A percentile compares a stretch with the other conserved stretches of the same genome.
Conservation (phyloP, 2,113 vertebrate genomes). For the Chloroceryle aenea region DNA sequence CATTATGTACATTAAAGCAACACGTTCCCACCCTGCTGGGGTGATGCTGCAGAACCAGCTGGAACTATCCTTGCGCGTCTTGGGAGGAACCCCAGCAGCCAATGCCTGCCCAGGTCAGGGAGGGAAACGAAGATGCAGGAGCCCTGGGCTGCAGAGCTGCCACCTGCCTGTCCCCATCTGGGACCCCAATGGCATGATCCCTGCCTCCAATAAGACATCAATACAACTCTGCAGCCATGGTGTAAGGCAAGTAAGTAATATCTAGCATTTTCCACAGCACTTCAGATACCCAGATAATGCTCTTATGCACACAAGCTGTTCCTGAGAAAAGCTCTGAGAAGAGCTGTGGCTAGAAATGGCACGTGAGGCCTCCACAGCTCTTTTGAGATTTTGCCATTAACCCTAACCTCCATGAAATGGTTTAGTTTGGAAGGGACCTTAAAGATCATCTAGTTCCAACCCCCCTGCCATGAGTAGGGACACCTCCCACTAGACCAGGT, state of each 20-base stretch:
- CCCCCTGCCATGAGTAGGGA: too few species aligned
- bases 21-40: background rate
- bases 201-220: background rate
- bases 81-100: fast-evolving
- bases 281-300: background rate
- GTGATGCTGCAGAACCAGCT: background rate
- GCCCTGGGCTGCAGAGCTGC: background rate
- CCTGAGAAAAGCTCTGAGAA: background rate
- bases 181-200: fast-evolving
- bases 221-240: fast-evolving
- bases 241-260: background rate
- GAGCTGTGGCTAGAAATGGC: background rate
- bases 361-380: background rate
- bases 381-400: background rate
- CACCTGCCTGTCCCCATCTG: fast-evolving
- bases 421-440: background rate
- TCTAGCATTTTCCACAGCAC: background rate
- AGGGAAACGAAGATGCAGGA: fast-evolving
- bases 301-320: fast-evolving
- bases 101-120: too few species aligned
- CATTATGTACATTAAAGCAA: background rate
- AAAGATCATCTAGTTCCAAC: too few species aligned
- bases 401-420: background rate
- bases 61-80: fast-evolving
- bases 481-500: too few species aligned